A percentile compares a stretch with the other conserved stretches of the same genome.
phyloP scores from a whole-genome alignment of 2,888 invertebrate species.

The Pseudanteris insignis region DNA sequence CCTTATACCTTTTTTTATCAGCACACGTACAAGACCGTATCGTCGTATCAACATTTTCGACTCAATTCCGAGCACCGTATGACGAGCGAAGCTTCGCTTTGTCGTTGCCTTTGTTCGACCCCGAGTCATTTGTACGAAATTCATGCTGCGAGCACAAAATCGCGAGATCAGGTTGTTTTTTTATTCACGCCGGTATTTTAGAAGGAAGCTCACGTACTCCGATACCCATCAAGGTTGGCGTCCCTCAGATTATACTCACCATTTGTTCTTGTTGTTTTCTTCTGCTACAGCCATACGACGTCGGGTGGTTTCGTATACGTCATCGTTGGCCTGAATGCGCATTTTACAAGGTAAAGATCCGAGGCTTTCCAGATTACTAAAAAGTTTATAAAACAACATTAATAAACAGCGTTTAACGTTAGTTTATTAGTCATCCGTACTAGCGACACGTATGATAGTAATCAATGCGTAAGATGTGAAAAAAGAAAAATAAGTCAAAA shows the following conservation, averaged over 20 bases:
- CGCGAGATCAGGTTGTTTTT: no score
- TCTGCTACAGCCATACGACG: slow-evolving; percentile 91
- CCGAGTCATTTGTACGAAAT: no score
- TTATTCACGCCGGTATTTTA: neutral
- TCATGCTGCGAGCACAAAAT: no score
- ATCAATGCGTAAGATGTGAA: no score
- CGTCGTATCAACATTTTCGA: no score
- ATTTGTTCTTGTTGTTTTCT: slow-evolving; percentile 93
- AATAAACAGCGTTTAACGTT: slow-evolving; percentile 6
- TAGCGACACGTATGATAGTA: no score
- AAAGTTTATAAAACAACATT: slow-evolving; percentile 26
- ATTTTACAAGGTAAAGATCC: slow-evolving; percentile 88
- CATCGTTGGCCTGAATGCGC: slow-evolving; percentile 94
- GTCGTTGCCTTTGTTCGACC: no score
- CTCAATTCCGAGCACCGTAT: no score
- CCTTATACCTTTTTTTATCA: no score
- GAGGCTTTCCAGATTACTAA: slow-evolving; percentile 79
- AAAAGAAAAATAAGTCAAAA: no score
- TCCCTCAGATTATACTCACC: slow-evolving; percentile 69
- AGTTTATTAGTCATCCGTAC: neutral
- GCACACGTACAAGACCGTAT: no score
- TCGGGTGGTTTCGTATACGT: slow-evolving; percentile 92
- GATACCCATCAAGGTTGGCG: neutral
- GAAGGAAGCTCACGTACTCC: slow-evolving; percentile 5
- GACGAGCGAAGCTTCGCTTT: no score